These are phyloP conservation scores for Ruditapes philippinarum DNA, from an alignment of 1,140 invertebrate species.

Conservation along the genomic window DNA sequence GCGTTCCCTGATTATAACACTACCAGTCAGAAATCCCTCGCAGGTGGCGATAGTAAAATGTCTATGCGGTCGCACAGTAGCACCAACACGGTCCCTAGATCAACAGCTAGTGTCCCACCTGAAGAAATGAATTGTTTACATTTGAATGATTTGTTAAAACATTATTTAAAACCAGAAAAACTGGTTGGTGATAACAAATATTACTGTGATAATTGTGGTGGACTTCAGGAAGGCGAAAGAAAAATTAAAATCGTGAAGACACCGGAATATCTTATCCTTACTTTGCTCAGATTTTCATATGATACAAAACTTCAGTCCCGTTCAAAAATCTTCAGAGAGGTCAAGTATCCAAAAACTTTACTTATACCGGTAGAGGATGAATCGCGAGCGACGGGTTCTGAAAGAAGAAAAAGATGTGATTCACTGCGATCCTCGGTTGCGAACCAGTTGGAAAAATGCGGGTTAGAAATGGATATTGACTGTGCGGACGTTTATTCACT, in stretches of 20 bases:
- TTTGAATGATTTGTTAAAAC: conserved; percentile 89
- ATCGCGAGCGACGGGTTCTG: not conserved
- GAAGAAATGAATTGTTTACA: conserved; percentile 67
- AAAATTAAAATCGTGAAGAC: conserved; percentile 91
- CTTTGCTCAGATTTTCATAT: conserved; percentile 94
- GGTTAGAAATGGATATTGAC: conserved; percentile 82
- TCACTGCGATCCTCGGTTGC: conserved; percentile 65
- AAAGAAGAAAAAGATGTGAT: conserved; percentile 67
- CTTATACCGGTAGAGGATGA: conserved; percentile 78
- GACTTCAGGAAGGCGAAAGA: conserved; percentile 92
- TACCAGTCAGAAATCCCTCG: conserved; percentile 68
- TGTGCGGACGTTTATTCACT: conserved; percentile 89
- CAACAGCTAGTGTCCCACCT: not conserved
- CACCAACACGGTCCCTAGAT: not conserved
- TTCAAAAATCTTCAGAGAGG: conserved; percentile 89
- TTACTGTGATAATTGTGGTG: conserved; percentile 92
- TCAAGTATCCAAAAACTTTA: conserved; percentile 84
- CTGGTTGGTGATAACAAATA: conserved; percentile 94
- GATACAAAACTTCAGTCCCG: conserved; percentile 91
- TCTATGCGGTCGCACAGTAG: not conserved
- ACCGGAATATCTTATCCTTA: conserved; percentile 92
- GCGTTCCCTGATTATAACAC: conserved; percentile 90
- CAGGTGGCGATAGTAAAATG: conserved; percentile 68
- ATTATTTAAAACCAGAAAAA: conserved; percentile 92
- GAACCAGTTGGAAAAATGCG: conserved; percentile 69